Base-by-base conservation (phyloP, 2,113 vertebrate genomes). In the Tetraodon nigroviridis region DNA sequence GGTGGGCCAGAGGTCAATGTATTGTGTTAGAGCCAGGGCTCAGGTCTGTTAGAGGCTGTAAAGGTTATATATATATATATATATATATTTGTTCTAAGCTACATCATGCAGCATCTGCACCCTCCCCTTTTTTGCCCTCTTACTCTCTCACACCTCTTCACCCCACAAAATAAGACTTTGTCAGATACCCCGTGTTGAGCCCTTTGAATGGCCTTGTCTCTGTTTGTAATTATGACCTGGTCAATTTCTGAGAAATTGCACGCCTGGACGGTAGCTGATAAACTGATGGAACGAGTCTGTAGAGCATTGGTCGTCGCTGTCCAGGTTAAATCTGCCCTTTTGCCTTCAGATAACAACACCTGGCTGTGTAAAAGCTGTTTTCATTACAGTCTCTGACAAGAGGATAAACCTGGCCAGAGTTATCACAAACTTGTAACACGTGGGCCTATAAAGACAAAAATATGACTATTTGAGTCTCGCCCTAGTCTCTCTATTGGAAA, bases 201-300 rank as follows among this genome's bases (percentile, higher is more conserved):
- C 27, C 84, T 87, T 78, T 65, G 88, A 94, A 92, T 88, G 83
- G 87, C 86, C 87, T 91, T 88, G 92, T 92, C 89, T 90, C 84
- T 90, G 87, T 84, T 89, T 90, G n/a, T 91, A 91, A 27, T 92
- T 89, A 89, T 88, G 90, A 88, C 87, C 84, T 89, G 85, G 89
- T 92, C 92, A 92, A 94, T 92, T 92, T 90, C 84, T 89, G 86
- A 91, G 92, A 84, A 89, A 79, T 79, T 27, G 63, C 83, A 91
- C 91, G 92, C 92, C 90, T 86, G 87, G 80, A 91, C 91, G 87
- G 86, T 42, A 82, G 88, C 86, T 88, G 84, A 93, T 93, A 93
- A 93, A 90, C 84, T 92, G 88, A 69, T 76, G 79, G 69, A 56
- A 79, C 89, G 82, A 55, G 17, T 55, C 42, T 17, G 22, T 50